These are phyloP conservation scores for Cephalopachus bancanus DNA, from an alignment of 2,797 vertebrate species.

Conservation along the genomic window DNA sequence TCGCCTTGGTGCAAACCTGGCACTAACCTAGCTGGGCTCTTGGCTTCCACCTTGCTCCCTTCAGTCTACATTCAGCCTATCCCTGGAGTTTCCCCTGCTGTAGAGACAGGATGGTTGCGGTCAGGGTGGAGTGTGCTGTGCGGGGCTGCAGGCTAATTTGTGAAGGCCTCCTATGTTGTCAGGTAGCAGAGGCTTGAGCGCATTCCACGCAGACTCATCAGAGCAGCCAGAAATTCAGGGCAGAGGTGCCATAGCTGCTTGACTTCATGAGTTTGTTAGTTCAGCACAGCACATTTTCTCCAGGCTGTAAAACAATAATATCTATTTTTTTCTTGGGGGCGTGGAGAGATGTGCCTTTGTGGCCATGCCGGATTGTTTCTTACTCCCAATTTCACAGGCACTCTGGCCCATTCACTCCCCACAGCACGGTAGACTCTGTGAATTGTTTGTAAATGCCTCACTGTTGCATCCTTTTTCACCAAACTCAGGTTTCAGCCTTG, in stretches of 20 bases:
- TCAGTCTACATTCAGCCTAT: neutral
- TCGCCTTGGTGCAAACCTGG: neutral
- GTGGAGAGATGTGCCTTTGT: neutral
- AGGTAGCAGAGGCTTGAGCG: neutral
- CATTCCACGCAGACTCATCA: accelerated
- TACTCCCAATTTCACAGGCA: neutral
- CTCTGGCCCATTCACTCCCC: neutral
- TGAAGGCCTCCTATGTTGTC: accelerated
- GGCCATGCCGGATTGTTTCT: neutral
- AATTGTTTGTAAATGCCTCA: neutral
- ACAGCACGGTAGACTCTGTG: neutral
- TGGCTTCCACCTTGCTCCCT: too few relatives aligned
- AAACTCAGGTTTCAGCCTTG: neutral
- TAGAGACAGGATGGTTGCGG: neutral
- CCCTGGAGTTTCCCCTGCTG: neutral
- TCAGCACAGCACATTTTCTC: neutral
- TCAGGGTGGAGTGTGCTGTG: neutral
- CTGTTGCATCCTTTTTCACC: neutral
- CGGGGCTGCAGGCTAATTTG: neutral
- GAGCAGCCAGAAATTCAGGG: neutral
- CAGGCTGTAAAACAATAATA: too few relatives aligned
- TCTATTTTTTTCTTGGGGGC: too few relatives aligned
- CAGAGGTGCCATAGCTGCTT: accelerated
- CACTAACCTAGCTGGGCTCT: neutral
- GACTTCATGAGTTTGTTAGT: neutral